Base-by-base conservation (phyloP, 2,113 vertebrate species). In the Proteles cristata region DNA sequence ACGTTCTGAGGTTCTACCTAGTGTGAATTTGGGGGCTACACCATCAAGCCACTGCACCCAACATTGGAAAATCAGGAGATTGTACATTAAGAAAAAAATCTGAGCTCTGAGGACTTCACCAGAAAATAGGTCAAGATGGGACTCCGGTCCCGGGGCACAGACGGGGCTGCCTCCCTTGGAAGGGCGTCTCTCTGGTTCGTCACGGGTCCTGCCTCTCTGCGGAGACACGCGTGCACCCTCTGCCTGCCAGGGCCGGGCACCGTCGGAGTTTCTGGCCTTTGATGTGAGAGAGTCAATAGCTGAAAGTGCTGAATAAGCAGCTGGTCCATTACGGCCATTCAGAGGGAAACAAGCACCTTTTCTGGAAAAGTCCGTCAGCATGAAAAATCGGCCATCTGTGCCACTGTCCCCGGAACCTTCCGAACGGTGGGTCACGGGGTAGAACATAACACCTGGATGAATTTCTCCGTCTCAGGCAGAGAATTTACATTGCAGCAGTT, bases 401-500 rank as follows among this genome's bases (percentile, higher is more conserved):
- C 23, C 1, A 1, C 48, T 77, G 31, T 50, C n/a, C 39, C 25
- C 9, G 31, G 87, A 55, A n/a, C 31, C n/a, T 74, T 53, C 73
- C 0, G 8, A 6, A 19, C 0, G 0, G 45, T 7, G 11, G 26
- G 83, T 61, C 61, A 10, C 39, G 23, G 77, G 39, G 50, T 55
- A 14, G 25, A 11, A 7, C 8, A 5, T 17, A 28, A 28, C 48
- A 15, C 53, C 43, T 35, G 31, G 7, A 1, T 0, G 25, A 35
- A 45, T 79, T 68, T 71, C 48, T 90, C 11, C 33, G 25, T 43
- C 39, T 12, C 3, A 7, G 1, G 28, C 65, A 53, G 81, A 28
- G 33, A 39, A 4, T 23, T 73, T 35, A 16, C 19, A 25, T n/a
- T 31, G n/a, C 0, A 11, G 39, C 35, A 1, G 2, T 63, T 45